These are phyloP conservation scores for Hyla sarda DNA, from an alignment of 2,113 vertebrate genomes.

Conservation along the genomic window DNA sequence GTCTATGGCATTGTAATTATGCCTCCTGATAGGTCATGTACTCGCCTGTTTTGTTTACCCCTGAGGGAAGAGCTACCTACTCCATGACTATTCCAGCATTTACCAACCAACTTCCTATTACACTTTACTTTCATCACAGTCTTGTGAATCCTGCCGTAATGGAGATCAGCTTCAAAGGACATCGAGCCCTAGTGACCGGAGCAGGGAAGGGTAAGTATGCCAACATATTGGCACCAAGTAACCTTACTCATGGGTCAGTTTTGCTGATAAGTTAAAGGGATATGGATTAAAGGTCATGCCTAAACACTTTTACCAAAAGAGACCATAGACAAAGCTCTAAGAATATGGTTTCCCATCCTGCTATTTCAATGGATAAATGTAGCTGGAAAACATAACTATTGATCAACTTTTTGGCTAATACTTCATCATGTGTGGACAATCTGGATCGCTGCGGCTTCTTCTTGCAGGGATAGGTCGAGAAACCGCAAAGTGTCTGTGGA, in stretches of 20 bases:
- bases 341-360: neutral
- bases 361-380: neutral
- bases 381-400: neutral
- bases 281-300: too few relatives aligned
- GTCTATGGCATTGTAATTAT: too few relatives aligned
- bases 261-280: too few relatives aligned
- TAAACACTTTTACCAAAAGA: too few relatives aligned
- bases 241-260: too few relatives aligned
- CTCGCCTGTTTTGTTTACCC: neutral
- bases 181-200: conserved; percentile 87
- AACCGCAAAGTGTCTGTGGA: conserved; percentile 77
- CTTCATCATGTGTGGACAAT: neutral
- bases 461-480: conserved; percentile 86
- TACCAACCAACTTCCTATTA: too few relatives aligned
- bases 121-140: neutral
- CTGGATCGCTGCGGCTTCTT: neutral
- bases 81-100: neutral
- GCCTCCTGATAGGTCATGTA: neutral
- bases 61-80: neutral
- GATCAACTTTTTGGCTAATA: neutral
- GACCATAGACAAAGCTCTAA: too few relatives aligned
- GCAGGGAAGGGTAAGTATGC: conserved; percentile 87
- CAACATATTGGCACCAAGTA: neutral
- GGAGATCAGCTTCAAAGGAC: conserved; percentile 76
- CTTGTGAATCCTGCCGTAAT: conserved; percentile 61